Evolutionary conservation across 2,888 invertebrate species (phyloP).

Genomic region (Cerceris ruficornis): DNA sequence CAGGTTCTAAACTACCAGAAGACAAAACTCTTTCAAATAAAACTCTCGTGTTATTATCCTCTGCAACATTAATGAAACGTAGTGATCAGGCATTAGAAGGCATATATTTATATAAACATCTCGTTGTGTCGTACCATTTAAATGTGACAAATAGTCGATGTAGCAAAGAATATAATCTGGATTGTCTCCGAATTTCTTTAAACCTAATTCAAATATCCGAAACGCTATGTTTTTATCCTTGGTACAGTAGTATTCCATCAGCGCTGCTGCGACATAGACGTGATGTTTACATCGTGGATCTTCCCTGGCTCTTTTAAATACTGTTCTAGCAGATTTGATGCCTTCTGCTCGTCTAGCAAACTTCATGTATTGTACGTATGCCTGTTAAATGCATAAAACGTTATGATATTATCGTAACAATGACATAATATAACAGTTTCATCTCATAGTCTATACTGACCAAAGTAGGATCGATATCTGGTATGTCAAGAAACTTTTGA

Average conservation of each 20-base stretch:
- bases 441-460: constrained; percentile 82
- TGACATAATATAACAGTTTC: background rate
- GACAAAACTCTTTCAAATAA: constrained; percentile 98
- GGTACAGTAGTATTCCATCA: constrained; percentile 99
- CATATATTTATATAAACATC: background rate
- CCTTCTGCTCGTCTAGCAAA: constrained; percentile 98
- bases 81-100: constrained; percentile 1
- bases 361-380: constrained; percentile 99
- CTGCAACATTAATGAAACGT: constrained; percentile 83
- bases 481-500: constrained; percentile 93
- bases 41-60: constrained; percentile 99
- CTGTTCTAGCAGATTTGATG: constrained; percentile 96
- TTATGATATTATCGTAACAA: constrained; percentile 2
- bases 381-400: constrained; percentile 82
- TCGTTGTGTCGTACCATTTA: constrained; percentile 88
- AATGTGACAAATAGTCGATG: constrained; percentile 97
- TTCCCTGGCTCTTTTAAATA: constrained; percentile 97
- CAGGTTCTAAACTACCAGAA: constrained; percentile 94
- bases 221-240: constrained; percentile 99
- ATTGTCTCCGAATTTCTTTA: constrained; percentile 97
- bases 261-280: constrained; percentile 97
- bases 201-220: constrained; percentile 97
- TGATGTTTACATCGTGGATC: constrained; percentile 92
- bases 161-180: constrained; percentile 98
- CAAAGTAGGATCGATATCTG: constrained; percentile 97